Conservation (phyloP, 2,797 vertebrate species). For the Siniperca obscura region DNA sequence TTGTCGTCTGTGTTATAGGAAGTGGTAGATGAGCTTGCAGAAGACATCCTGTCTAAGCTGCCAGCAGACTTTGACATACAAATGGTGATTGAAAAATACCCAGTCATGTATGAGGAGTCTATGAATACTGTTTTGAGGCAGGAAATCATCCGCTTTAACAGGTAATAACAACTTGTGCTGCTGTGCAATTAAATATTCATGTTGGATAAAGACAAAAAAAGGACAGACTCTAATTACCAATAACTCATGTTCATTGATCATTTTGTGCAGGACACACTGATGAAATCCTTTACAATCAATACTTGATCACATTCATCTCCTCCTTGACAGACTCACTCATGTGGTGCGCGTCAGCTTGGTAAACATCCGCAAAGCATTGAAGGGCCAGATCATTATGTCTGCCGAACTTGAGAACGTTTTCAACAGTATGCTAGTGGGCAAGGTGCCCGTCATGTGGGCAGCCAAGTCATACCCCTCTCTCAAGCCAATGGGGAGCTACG, state of each 20-base stretch:
- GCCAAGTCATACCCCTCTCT: constrained; percentile 94
- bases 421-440: constrained; percentile 91
- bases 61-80: constrained; percentile 89
- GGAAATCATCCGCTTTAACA: constrained; percentile 94
- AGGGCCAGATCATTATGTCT: constrained; percentile 95
- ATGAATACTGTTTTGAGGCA: constrained; percentile 96
- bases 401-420: constrained; percentile 91
- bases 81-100: constrained; percentile 87
- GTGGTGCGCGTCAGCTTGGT: constrained; percentile 90
- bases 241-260: neutral
- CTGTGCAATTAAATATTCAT: neutral
- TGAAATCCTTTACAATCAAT: constrained; percentile 2
- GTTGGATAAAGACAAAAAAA: neutral
- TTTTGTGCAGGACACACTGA: neutral
- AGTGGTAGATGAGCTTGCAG: constrained; percentile 90
- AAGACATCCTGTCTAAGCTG: constrained; percentile 91
- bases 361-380: constrained; percentile 90
- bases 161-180: constrained; percentile 76
- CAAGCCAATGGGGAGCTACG: constrained; percentile 92
- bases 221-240: neutral
- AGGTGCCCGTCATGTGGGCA: constrained; percentile 91
- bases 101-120: constrained; percentile 92
- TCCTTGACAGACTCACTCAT: constrained; percentile 85
- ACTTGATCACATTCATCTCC: neutral
- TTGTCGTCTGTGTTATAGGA: constrained; percentile 76